Base-by-base conservation (phyloP, 1,140 invertebrate species). In the Camponotus pennsylvanicus region DNA sequence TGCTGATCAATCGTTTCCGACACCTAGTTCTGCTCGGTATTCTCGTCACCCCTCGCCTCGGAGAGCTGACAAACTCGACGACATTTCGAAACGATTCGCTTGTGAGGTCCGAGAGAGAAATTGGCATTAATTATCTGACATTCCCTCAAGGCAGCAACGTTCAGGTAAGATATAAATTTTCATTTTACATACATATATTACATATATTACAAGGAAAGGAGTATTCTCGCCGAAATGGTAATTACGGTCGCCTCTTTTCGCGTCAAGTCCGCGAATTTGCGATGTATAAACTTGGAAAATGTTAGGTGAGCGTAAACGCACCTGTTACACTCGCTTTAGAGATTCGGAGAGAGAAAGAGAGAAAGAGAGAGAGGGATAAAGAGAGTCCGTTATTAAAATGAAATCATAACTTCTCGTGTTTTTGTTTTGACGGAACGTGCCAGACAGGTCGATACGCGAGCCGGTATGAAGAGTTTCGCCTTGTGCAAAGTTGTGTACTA, bases 141-240 rank as follows among this genome's bases (percentile, higher is more conserved):
- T 95, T 95, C 85, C 95, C 95, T 0, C 91, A 95, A 87, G 95
- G 95, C 6, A 95, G 95, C 76, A 95, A 95, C 85, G 92, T 95
- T 76, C 94, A 95, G 92, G 95, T 95, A 59, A 91, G 92, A 83
- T 3, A 83, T 3, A 3, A 78, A 52, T 11, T 55, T 64, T 34
- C 8, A 61, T 75, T 83, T 42, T 49, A 34, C 27, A 61, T 27
- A 40, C 34, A 4, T 21, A 21, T 55, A 40, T 27, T 27, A 66
- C 45, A 78, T 21, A 21, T 55, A 40, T 27, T 27, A 66, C 45
- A 78, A 55, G 18, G 3, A 66, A 37, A 37, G 3, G 37, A 52
- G 37, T 11, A n/a, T 18, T 69, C 37, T 67, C 42, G 42, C 13
- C 11, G 15, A 77, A 64, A 64, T 45, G 40, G n/a, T 63, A 21